These are phyloP conservation scores for Microplitis deprimator DNA, from an alignment of 2,888 invertebrate species.

Conservation along the genomic window DNA sequence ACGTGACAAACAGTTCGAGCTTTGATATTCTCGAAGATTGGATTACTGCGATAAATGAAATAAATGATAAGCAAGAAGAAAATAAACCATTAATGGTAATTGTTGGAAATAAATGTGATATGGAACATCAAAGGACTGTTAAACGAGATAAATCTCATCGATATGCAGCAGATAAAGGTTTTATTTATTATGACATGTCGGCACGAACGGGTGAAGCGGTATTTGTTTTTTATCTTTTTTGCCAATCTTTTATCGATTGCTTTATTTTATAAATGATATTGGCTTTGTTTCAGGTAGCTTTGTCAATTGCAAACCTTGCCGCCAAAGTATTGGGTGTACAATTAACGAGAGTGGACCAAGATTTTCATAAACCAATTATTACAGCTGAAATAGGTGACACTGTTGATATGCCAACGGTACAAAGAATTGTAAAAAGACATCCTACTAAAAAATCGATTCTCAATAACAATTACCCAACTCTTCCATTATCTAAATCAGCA, in stretches of 20 bases:
- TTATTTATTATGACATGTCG: conserved; percentile 78
- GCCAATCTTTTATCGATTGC: conserved; percentile 18
- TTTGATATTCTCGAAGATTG: conserved; percentile 84
- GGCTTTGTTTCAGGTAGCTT: conserved; percentile 74
- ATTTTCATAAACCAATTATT: conserved; percentile 78
- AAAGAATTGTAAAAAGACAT: conserved; percentile 62
- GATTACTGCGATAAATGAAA: conserved; percentile 75
- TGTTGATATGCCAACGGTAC: conserved; percentile 61
- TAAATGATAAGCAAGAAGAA: conserved; percentile 68
- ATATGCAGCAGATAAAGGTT: conserved; percentile 77
- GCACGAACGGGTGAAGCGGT: conserved; percentile 84
- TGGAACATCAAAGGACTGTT: conserved; percentile 82
- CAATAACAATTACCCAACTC: conserved; percentile 55
- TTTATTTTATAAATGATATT: conserved; percentile 35
- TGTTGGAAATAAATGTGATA: conserved; percentile 82
- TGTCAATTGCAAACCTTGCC: conserved; percentile 80
- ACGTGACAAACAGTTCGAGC: conserved; percentile 85
- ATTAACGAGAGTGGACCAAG: conserved; percentile 78
- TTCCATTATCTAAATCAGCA: conserved; percentile 69
- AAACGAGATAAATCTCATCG: conserved; percentile 77
- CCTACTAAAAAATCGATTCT: conserved; percentile 62
- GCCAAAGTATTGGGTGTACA: conserved; percentile 79
- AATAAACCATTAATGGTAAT: conserved; percentile 76
- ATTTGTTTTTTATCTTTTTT: conserved; percentile 73
- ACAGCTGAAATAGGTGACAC: conserved; percentile 76